These are phyloP conservation scores for Elmis aenea DNA, from an alignment of 2,888 invertebrate genomes.

Conservation along the genomic window DNA sequence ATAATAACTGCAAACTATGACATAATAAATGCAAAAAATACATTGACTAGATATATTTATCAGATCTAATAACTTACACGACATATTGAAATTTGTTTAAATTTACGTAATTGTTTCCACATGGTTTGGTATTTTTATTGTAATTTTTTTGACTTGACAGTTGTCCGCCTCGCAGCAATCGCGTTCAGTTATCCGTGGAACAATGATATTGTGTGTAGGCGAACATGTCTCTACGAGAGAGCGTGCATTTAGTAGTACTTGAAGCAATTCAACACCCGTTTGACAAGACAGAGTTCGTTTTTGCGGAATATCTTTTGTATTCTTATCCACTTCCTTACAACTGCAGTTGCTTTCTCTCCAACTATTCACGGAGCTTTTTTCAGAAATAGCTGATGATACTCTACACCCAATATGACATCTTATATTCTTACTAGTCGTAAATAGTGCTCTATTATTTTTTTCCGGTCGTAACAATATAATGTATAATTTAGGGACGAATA, in stretches of 20 bases:
- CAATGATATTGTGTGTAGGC: slow-evolving; percentile 14
- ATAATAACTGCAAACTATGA: too few relatives aligned
- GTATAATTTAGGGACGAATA: slow-evolving; percentile 73
- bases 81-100: too few relatives aligned
- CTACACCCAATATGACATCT: slow-evolving; percentile 60
- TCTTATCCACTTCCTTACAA: slow-evolving; percentile 21
- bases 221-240: slow-evolving; percentile 31
- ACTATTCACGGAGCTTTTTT: slow-evolving; percentile 41
- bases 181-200: slow-evolving; percentile 37
- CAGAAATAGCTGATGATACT: slow-evolving; percentile 46
- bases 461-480: slow-evolving; percentile 70
- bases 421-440: slow-evolving; percentile 68
- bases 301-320: slow-evolving; percentile 24
- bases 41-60: too few relatives aligned
- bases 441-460: slow-evolving; percentile 69
- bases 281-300: slow-evolving; percentile 45
- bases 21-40: too few relatives aligned
- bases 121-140: slow-evolving; percentile 39
- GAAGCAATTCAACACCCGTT: slow-evolving; percentile 43
- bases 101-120: too few relatives aligned
- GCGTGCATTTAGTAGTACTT: slow-evolving; percentile 37
- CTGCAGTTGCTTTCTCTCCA: slow-evolving; percentile 34
- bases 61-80: too few relatives aligned
- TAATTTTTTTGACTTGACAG: slow-evolving; percentile 46
- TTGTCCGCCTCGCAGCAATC: slow-evolving; percentile 41